These are phyloP conservation scores for Desmophyllum pertusum DNA, from an alignment of 92 coral and sea anemone species.

Conservation along the genomic window DNA sequence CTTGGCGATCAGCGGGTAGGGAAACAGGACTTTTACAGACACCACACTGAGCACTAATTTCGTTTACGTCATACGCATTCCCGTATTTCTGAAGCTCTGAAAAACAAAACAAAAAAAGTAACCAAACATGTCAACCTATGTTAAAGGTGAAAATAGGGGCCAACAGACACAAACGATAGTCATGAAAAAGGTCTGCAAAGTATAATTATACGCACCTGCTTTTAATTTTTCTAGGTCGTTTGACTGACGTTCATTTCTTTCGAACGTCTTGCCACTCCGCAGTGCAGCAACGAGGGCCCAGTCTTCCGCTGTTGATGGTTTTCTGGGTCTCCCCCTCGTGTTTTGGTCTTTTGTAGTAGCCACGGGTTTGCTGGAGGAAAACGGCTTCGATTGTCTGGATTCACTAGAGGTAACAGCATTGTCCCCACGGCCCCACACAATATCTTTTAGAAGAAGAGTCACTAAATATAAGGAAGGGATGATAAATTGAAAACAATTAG, in stretches of 20 bases:
- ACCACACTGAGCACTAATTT: slow-evolving; percentile 50
- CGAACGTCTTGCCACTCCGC: slow-evolving; percentile 29
- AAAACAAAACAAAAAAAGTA: too few relatives aligned
- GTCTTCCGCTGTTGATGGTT: slow-evolving; percentile 34
- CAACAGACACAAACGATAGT: background rate
- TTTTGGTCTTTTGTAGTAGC: slow-evolving; percentile 12
- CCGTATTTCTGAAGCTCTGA: slow-evolving; percentile 49
- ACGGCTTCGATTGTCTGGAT: too few relatives aligned
- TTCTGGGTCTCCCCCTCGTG: slow-evolving; percentile 44
- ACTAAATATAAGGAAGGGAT: slow-evolving; percentile 32
- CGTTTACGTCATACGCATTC: slow-evolving; percentile 34
- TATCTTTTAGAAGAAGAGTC: slow-evolving; percentile 51
- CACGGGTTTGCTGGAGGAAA: slow-evolving; percentile 19
- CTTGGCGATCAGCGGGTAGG: slow-evolving; percentile 31
- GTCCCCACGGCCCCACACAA: slow-evolving; percentile 37
- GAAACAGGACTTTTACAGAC: slow-evolving; percentile 35
- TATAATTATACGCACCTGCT: slow-evolving; percentile 35
- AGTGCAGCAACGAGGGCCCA: slow-evolving; percentile 36
- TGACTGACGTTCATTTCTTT: slow-evolving; percentile 46
- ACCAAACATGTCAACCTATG: background rate
- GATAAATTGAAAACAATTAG: slow-evolving; percentile 1
- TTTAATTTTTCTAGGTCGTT: slow-evolving; percentile 48
- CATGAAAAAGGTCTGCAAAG: slow-evolving; percentile 14
- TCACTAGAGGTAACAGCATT: slow-evolving; percentile 26
- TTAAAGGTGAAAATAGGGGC: background rate